Percentiles rank a stretch among this genome's conserved stretches.
Conservation (phyloP, 1,140 invertebrate species). For the Hylaeus volcanicus region DNA sequence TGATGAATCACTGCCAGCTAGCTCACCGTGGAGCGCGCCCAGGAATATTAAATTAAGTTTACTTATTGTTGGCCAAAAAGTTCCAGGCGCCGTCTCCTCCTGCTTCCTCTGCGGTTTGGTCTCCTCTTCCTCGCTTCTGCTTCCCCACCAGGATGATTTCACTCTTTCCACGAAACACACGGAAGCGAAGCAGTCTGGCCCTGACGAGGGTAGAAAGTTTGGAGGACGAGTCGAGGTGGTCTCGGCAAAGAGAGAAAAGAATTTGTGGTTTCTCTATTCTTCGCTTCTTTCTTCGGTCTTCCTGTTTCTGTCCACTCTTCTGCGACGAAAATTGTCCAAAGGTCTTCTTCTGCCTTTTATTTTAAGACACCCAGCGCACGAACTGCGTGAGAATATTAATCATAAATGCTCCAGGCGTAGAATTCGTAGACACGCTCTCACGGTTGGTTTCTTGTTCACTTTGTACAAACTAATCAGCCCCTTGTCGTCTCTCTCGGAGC, state of each 20-base stretch:
- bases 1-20: slow-evolving; percentile 70
- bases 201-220: not conserved
- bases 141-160: slow-evolving; percentile 1
- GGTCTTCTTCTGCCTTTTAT: no score
- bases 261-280: no score
- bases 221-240: not conserved
- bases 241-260: not conserved
- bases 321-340: no score
- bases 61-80: slow-evolving; percentile 63
- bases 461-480: not conserved
- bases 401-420: no score
- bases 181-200: slow-evolving; percentile 1
- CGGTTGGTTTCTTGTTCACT: no score
- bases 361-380: no score
- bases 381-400: no score
- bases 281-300: no score
- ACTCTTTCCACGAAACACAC: slow-evolving; percentile 30
- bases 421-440: no score
- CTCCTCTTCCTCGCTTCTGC: not conserved
- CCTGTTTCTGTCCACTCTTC: no score
- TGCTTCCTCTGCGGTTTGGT: not conserved
- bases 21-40: slow-evolving; percentile 56
- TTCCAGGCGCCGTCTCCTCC: slow-evolving; percentile 17
- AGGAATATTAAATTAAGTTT: slow-evolving; percentile 71
- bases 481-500: not conserved